phyloP scores from a whole-genome alignment of 2,797 vertebrate species.

The Diceros bicornis region DNA sequence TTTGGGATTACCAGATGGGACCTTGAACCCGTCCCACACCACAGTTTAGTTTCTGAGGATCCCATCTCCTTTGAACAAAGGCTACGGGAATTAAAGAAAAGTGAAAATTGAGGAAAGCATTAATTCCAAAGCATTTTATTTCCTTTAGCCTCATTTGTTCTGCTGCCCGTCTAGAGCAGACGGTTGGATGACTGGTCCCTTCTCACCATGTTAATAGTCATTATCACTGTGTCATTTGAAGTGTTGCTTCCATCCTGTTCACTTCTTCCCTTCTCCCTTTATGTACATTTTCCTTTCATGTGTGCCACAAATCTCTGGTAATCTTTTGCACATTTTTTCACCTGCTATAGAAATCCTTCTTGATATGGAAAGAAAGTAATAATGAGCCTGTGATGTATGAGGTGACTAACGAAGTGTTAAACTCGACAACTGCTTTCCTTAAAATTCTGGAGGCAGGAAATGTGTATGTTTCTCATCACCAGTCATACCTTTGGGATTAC shows the following conservation, averaged over 20 bases:
- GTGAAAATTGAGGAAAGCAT: slow-evolving; percentile 55
- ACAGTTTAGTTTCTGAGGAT: not conserved
- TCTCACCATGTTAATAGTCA: slow-evolving; percentile 81
- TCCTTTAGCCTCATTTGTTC: slow-evolving; percentile 84
- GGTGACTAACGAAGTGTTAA: slow-evolving; percentile 85
- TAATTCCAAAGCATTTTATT: slow-evolving; percentile 76
- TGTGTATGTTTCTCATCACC: slow-evolving; percentile 73
- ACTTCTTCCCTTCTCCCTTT: slow-evolving; percentile 76
- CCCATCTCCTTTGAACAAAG: not conserved
- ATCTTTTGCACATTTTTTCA: slow-evolving; percentile 81
- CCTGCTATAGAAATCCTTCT: slow-evolving; percentile 73
- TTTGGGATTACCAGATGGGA: not conserved
- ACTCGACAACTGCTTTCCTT: slow-evolving; percentile 72
- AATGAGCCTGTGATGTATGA: slow-evolving; percentile 65
- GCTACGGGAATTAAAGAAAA: slow-evolving; percentile 36
- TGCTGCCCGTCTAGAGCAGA: slow-evolving; percentile 84
- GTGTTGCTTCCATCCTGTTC: slow-evolving; percentile 79
- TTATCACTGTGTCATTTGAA: slow-evolving; percentile 86
- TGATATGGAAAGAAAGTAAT: slow-evolving; percentile 21
- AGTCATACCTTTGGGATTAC: slow-evolving; percentile 22
- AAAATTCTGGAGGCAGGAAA: slow-evolving; percentile 69
- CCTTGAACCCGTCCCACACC: not conserved
- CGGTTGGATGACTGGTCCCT: slow-evolving; percentile 80
- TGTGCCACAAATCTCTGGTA: slow-evolving; percentile 74
- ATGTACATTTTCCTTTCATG: slow-evolving; percentile 81